phyloP scores from a whole-genome alignment of 2,797 vertebrate species.

The Takifugu ocellatus region DNA sequence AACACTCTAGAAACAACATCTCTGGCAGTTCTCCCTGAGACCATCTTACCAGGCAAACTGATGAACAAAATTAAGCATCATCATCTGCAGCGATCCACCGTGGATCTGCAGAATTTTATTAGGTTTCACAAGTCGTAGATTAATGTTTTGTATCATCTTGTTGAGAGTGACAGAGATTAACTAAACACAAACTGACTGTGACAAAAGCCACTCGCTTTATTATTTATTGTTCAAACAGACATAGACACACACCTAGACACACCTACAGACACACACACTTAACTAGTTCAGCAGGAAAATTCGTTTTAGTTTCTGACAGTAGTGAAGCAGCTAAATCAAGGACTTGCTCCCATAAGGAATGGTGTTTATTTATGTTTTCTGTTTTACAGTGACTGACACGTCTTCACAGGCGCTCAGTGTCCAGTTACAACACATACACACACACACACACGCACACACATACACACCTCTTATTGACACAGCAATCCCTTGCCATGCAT shows the following conservation, averaged over 20 bases:
- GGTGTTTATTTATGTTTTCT: conserved; percentile 74
- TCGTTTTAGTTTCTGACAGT: conserved; percentile 75
- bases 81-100: too few relatives aligned
- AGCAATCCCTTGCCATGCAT: conserved; percentile 84
- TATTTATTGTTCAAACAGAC: not conserved
- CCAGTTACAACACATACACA: conserved; percentile 66
- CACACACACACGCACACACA: conserved; percentile 43
- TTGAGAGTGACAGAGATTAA: too few relatives aligned
- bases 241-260: conserved; percentile 2
- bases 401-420: conserved; percentile 70
- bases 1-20: too few relatives aligned
- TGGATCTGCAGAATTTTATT: too few relatives aligned
- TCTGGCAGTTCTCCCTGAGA: too few relatives aligned
- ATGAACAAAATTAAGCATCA: too few relatives aligned
- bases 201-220: too few relatives aligned
- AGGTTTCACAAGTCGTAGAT: too few relatives aligned
- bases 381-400: conserved; percentile 67
- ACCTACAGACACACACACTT: conserved; percentile 57
- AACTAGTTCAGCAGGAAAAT: conserved; percentile 70
- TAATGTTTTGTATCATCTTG: too few relatives aligned
- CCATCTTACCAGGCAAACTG: too few relatives aligned
- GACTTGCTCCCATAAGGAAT: conserved; percentile 65
- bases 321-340: conserved; percentile 75
- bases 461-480: conserved; percentile 69
- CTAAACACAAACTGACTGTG: too few relatives aligned